Evolutionary conservation across 2,797 vertebrate genomes (phyloP).

Genomic region (Squalus acanthias): DNA sequence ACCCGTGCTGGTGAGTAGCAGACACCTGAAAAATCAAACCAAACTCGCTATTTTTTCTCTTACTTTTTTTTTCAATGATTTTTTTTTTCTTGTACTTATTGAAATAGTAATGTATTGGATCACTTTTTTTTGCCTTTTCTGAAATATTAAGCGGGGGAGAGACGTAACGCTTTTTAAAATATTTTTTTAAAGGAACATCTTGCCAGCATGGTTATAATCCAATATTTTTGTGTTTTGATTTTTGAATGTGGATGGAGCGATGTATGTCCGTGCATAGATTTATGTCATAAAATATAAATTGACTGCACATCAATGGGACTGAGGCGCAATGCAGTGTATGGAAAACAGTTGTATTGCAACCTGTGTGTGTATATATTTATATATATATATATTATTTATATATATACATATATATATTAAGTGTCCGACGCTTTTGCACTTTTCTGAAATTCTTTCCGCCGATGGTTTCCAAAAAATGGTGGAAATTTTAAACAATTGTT

Average conservation of each 20-base stretch:
- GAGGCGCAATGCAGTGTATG: slow-evolving; percentile 27
- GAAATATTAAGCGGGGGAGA: not conserved
- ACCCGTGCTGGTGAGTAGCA: slow-evolving; percentile 28
- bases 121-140: slow-evolving; percentile 7
- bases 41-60: slow-evolving; percentile 26
- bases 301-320: not conserved
- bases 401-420: not conserved
- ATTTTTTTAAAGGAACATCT: not conserved
- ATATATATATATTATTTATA: too few species aligned
- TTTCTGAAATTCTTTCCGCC: not conserved
- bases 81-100: not conserved
- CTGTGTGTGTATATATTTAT: not conserved
- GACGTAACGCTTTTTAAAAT: not conserved
- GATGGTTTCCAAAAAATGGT: too few species aligned
- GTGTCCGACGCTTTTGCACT: not conserved
- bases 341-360: not conserved
- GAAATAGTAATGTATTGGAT: slow-evolving; percentile 11
- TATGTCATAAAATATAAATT: slow-evolving; percentile 28
- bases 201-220: not conserved
- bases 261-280: slow-evolving; percentile 8
- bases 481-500: not conserved
- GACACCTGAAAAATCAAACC: slow-evolving; percentile 1
- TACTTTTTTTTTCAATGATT: not conserved
- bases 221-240: not conserved
- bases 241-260: not conserved